These are phyloP conservation scores for Punctoribates punctum DNA, from an alignment of 2,888 invertebrate species.

Conservation along the genomic window DNA sequence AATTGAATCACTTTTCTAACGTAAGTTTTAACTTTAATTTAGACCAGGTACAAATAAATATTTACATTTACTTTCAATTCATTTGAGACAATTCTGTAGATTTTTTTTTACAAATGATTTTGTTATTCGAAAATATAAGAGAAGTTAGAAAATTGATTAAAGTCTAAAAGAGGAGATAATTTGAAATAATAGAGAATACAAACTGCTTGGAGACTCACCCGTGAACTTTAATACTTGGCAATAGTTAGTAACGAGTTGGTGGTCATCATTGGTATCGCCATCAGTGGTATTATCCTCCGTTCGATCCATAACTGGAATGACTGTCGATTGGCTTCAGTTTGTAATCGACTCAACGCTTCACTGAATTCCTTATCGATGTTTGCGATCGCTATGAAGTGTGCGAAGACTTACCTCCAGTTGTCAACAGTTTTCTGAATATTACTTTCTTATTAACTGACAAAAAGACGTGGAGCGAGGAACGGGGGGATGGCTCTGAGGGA, in stretches of 20 bases:
- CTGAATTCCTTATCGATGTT: not conserved
- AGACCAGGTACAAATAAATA: too few relatives aligned
- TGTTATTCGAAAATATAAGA: too few relatives aligned
- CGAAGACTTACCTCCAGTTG: constrained; percentile 23
- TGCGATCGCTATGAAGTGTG: not conserved
- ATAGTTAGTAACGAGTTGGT: not conserved
- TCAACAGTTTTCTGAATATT: constrained; percentile 9
- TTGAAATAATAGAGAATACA: too few relatives aligned
- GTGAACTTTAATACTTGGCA: constrained; percentile 18
- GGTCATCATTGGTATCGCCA: not conserved
- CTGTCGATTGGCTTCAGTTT: not conserved
- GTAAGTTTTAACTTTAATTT: too few relatives aligned
- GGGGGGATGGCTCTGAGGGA: not conserved
- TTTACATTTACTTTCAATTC: too few relatives aligned
- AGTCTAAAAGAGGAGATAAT: too few relatives aligned
- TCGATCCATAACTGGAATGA: constrained; percentile 3
- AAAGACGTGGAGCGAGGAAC: not conserved
- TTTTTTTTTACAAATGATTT: too few relatives aligned
- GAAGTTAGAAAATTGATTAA: too few relatives aligned
- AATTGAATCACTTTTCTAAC: too few relatives aligned
- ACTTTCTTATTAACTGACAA: not conserved
- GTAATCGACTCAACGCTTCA: not conserved
- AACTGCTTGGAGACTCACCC: too few relatives aligned
- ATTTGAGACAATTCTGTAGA: too few relatives aligned
- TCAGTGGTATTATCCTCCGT: not conserved